Evolutionary conservation across 2,797 vertebrate species (phyloP).

Genomic region (Dicrostonyx torquatus): DNA sequence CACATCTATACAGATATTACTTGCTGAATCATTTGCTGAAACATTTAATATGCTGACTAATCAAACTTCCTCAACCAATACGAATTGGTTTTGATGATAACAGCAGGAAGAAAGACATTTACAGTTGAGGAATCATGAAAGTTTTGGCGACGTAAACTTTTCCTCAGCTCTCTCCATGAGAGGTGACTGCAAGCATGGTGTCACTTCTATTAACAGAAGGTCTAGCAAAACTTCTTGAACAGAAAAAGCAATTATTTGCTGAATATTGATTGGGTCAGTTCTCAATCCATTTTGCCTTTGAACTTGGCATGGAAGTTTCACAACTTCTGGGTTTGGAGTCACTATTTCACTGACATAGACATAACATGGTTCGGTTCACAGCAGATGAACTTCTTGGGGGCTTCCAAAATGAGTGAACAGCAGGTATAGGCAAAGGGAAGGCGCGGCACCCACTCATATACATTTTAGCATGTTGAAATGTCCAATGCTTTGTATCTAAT

Average conservation of each 20-base stretch:
- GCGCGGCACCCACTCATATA: background rate
- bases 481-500: background rate
- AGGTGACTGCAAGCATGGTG: background rate
- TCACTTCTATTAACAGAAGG: background rate
- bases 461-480: slow-evolving; percentile 34
- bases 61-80: background rate
- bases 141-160: background rate
- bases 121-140: background rate
- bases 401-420: background rate
- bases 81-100: background rate
- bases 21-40: background rate
- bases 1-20: background rate
- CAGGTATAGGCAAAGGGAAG: background rate
- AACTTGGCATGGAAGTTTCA: slow-evolving; percentile 12
- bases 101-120: slow-evolving; percentile 12
- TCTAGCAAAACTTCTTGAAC: background rate
- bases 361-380: background rate
- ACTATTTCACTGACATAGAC: background rate
- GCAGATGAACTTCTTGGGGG: background rate
- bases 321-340: background rate
- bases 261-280: background rate
- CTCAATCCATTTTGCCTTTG: slow-evolving; percentile 37
- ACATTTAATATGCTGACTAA: background rate
- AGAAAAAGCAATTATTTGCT: background rate
- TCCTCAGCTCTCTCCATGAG: background rate